A percentile compares a stretch with the other conserved stretches of the same genome.
phyloP scores from a whole-genome alignment of 2,113 vertebrate genomes.

The Thalassarche chlororhynchos region DNA sequence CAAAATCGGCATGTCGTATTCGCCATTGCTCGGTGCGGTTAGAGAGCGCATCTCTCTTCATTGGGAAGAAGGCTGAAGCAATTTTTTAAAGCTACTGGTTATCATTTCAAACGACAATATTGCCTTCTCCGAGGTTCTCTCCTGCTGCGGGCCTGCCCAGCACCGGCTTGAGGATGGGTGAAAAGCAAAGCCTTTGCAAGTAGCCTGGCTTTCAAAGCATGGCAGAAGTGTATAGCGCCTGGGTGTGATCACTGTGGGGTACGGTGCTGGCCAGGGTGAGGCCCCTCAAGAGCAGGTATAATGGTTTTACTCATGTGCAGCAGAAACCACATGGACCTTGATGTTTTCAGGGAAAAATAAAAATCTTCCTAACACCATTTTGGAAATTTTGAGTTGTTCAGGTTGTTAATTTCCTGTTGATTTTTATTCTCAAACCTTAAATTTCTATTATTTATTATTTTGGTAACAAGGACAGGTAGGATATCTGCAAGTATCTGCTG shows the following conservation, averaged over 20 bases:
- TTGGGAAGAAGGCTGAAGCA: not conserved
- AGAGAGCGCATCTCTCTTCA: not conserved
- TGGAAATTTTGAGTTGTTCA: not conserved
- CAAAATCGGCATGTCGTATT: accelerated
- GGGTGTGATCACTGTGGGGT: accelerated
- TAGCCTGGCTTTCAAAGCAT: not conserved
- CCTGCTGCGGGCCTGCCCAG: not conserved
- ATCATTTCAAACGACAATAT: not conserved
- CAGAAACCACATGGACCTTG: not conserved
- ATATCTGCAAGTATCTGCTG: accelerated
- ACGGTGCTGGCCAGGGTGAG: not conserved
- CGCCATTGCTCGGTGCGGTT: accelerated
- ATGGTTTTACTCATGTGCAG: not conserved
- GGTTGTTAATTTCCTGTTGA: not conserved
- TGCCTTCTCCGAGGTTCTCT: not conserved
- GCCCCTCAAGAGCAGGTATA: not conserved
- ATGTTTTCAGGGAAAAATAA: too few relatives aligned
- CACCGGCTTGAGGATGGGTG: not conserved
- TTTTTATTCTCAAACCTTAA: not conserved
- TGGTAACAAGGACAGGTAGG: not conserved
- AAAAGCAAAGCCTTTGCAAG: not conserved
- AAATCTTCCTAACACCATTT: not conserved
- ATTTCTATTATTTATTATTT: not conserved
- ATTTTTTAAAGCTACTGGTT: not conserved
- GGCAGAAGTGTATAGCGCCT: too few relatives aligned